Evolutionary conservation across 2,888 invertebrate genomes (phyloP), one percentile per base, ranked within the genome.

Genomic region (Cremastinae sp.): DNA sequence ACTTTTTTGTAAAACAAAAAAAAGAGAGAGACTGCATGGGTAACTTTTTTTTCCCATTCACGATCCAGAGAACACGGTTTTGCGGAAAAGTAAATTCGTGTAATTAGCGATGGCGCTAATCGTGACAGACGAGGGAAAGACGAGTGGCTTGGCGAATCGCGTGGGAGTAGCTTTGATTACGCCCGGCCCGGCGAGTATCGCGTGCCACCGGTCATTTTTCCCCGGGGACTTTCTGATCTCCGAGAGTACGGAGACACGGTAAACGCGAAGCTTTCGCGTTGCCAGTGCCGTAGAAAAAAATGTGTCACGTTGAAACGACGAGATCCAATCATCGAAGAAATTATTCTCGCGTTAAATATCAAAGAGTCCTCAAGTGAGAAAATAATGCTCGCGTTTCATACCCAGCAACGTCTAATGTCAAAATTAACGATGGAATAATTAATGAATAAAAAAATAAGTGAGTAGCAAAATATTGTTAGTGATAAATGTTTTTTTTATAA

Each of bases 191-290:
- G 45, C 66, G 12, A 69, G 59, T 47, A 73, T 76, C 69, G 76
- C 76, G 76, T 76, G 76, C 73, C 18, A 54, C 59, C 16, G 59
- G 69, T 69, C 69, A 76, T 73, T 76, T 76, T 70, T 73, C 59
- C 69, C 62, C 58, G 10, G 69, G 59, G 75, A 28, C 53, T 18
- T 10, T 38, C 54, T 56, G 43, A 12, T 45, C 36, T 43, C 22
- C 28, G 58, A 49, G 45, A 64, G 51, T 20, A 45, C 36, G 51
- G 58, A 53, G 72, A 56, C 51, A 49, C 72, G 49, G 45, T 43
- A 36, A 38, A 36, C 56, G 59, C 51, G 62, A 53, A 47, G 51
- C 18, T 41, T 64, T 16, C 20, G 41, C 56, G 59, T 41, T 22
- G 5, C 45, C 18, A 22, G 22, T 16, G 36, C 9, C 53, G 12